phyloP scores from a whole-genome alignment of 1,140 invertebrate species.

The Papilio glaucus region DNA sequence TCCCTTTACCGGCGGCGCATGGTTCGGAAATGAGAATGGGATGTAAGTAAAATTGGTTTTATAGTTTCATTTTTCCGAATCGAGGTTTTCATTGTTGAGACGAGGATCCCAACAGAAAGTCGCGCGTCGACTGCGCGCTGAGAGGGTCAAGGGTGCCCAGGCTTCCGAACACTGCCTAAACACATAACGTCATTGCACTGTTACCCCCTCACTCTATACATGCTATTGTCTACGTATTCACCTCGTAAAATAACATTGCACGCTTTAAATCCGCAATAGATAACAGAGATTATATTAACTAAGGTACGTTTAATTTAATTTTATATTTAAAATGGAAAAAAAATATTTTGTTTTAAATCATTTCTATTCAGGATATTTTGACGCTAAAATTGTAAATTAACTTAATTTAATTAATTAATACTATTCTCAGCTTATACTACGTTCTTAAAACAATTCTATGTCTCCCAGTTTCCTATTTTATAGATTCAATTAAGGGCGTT shows the following conservation, averaged over 20 bases:
- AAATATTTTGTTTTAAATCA: background rate
- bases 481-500: too few relatives aligned
- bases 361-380: background rate
- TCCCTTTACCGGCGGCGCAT: conserved; percentile 54
- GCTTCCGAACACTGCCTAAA: conserved; percentile 39
- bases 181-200: conserved; percentile 5
- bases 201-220: conserved; percentile 13
- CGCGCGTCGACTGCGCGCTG: conserved; percentile 65
- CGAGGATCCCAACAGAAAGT: conserved; percentile 64
- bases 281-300: background rate
- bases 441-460: too few relatives aligned
- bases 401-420: too few relatives aligned
- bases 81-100: conserved; percentile 45
- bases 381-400: too few relatives aligned
- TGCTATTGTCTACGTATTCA: background rate
- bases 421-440: too few relatives aligned
- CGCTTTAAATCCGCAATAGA: conserved; percentile 13
- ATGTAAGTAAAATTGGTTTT: conserved; percentile 47
- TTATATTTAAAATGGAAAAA: background rate
- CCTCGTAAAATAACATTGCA: background rate
- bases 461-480: too few relatives aligned
- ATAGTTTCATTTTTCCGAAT: conserved; percentile 43
- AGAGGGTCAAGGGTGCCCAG: conserved; percentile 67
- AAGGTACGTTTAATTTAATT: background rate
- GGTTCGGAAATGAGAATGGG: conserved; percentile 49